Conservation (phyloP, 2,113 vertebrate genomes). For the Bufo bufo region DNA sequence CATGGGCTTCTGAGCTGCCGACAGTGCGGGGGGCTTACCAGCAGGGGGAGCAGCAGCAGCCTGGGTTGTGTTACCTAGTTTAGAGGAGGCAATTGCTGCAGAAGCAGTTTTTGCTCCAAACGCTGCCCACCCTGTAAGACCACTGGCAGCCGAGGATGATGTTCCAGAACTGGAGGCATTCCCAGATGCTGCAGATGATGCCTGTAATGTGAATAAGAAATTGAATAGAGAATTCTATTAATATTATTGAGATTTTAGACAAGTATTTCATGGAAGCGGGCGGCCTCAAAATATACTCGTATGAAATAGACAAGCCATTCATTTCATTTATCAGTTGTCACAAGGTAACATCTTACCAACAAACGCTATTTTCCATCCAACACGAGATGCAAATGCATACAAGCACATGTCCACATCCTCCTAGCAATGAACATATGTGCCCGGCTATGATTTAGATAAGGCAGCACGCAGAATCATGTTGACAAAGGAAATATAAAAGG, state of each 20-base stretch:
- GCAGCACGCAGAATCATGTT: slow-evolving; percentile 14
- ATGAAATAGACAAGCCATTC: background rate
- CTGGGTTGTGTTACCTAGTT: slow-evolving; percentile 79
- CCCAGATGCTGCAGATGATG: slow-evolving; percentile 78
- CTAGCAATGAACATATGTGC: slow-evolving; percentile 3
- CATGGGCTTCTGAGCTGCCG: slow-evolving; percentile 83
- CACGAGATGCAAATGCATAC: background rate
- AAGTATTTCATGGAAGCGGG: background rate
- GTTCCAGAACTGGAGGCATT: slow-evolving; percentile 78
- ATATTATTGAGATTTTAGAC: background rate
- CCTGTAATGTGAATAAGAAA: slow-evolving; percentile 69
- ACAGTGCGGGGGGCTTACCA: slow-evolving; percentile 77
- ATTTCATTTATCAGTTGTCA: background rate
- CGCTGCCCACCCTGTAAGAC: slow-evolving; percentile 95
- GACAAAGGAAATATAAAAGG: slow-evolving; percentile 33
- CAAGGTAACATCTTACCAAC: background rate
- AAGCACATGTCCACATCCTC: background rate
- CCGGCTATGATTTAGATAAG: slow-evolving; percentile 25
- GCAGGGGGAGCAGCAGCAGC: slow-evolving; percentile 62
- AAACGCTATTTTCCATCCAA: background rate
- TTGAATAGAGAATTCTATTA: background rate
- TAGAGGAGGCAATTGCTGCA: slow-evolving; percentile 79
- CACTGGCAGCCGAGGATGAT: slow-evolving; percentile 83
- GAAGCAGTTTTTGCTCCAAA: slow-evolving; percentile 92
- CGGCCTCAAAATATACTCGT: background rate